Evolutionary conservation across 30 jellyfish, hydroid and myxozoan species (phyloP).

Genomic region (Turritopsis dohrnii): DNA sequence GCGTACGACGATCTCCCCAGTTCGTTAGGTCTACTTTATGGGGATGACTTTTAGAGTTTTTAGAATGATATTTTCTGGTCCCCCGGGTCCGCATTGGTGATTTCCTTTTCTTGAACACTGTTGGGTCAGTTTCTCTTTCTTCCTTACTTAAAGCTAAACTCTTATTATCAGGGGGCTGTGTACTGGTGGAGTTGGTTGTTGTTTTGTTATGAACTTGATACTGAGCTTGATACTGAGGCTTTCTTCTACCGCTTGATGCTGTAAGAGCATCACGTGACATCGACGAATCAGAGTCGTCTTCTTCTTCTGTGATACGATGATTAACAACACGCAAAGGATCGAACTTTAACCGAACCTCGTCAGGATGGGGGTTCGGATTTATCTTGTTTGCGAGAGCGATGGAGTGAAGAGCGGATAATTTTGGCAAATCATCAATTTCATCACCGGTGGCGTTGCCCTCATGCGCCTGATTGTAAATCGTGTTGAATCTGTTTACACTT

Average conservation of each 20-base stretch:
- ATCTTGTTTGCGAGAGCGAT: background rate
- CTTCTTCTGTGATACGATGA: background rate
- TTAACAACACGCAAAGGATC: slow-evolving; percentile 1
- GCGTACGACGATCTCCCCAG: slow-evolving; percentile 20
- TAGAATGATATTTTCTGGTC: background rate
- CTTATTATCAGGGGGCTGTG: slow-evolving; percentile 4
- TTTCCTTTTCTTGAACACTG: background rate
- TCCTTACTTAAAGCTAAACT: slow-evolving; percentile 10
- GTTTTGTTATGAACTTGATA: background rate
- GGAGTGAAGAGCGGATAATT: background rate
- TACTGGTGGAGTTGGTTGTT: background rate
- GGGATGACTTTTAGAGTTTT: background rate
- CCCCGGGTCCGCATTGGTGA: background rate
- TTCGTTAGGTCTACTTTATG: background rate
- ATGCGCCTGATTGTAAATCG: slow-evolving; percentile 7
- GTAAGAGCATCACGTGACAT: background rate
- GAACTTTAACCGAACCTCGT: background rate
- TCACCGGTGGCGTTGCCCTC: slow-evolving; percentile 7
- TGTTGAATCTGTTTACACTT: background rate
- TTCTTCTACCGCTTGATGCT: background rate
- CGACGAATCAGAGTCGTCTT: background rate
- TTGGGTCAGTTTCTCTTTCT: slow-evolving; percentile 1
- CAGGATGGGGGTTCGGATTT: slow-evolving; percentile 13
- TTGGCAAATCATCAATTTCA: background rate
- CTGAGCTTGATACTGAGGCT: background rate